Base-by-base conservation (phyloP, 1,140 invertebrate species). In the Atta cephalotes region DNA sequence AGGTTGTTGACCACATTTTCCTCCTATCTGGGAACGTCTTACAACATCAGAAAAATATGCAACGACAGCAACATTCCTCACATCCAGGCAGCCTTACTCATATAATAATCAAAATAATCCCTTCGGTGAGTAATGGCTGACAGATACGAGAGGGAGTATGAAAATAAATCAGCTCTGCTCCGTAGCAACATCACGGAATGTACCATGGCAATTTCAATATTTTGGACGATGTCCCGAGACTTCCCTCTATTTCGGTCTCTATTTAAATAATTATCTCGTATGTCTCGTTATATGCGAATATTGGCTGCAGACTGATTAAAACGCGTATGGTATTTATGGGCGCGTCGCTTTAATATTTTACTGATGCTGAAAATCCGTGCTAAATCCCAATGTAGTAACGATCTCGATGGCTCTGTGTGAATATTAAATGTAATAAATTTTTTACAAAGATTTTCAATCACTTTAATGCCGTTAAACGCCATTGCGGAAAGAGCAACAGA, bases 1-100 rank as follows among this genome's bases (percentile, higher is more conserved):
- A 63, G 88, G 84, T 89, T 76, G 71, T 77, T 77, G 84, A 77
- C 82, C 82, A 72, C 88, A 66, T 81, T 89, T 87, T 86, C 56
- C 81, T 70, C 70, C 84, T 77, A 85, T 56, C 76, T 86, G 72
- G 62, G 49, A 76, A 70, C 88, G 87, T 76, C 68, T 58, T 62
- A 58, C 63, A 49, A 60, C 79, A 49, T 18, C 21, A 5, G 35
- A 10, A 21, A 82, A 31, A 35, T 18, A 62, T 60, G 79, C 39
- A n/a, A 56, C 21, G 18, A 12, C 53, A 25, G 16, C 10, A n/a
- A 1, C 35, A 16, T 31, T 49, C 18, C 65, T 39, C 66, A n/a
- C 39, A 51, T 10, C 16, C 31, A 21, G 21, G 31, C 12, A 45
- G 25, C 10, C 39, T 74, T 6, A 35, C 16, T 81, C 66, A 28